Evolutionary conservation across 2,888 invertebrate species (phyloP), one percentile per base, ranked within the genome.

Genomic region (Netelia melanura): DNA sequence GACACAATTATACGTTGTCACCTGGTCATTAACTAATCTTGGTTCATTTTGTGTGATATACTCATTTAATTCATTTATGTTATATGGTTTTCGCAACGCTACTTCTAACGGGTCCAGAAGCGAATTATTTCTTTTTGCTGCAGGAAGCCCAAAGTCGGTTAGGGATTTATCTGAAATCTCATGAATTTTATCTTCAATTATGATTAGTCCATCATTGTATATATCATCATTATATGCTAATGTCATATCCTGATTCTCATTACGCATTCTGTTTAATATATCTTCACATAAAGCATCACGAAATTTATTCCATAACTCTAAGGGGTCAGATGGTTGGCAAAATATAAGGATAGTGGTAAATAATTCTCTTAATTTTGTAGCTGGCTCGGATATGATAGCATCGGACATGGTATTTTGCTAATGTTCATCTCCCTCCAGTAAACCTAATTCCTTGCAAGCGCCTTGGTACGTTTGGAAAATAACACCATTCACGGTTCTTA

Each of bases 401-500:
- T 71, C 71, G 17, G 44, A 17, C 48, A 71, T 11, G 25, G 8
- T 71, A 2, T 25, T 25, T 83, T 87, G 80, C 92, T 90, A 93
- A 76, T 93, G 90, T 38, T 70, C 43, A 82, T 93, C 92, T 84
- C 93, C 90, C 87, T 93, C 90, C 5, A 93, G 87, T 38, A 93
- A 84, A 25, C 90, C 89, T 3, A 89, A 76, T 56, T 83, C n/a
- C 52, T 52, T 52, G 61, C 92, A 93, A 25, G 93, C 94, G 93
- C 94, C 94, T 70, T 91, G 86, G 89, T 89, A 94, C 80, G 92
- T 91, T 38, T 54, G 86, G 84, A 86, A 92, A 67, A 91, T n/a
- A 86, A 65, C 48, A 86, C 91, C 92, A 90, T 94, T 87, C 64
- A 94, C 91, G 81, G 92, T 93, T 90, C 92, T 84, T 65, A 93